Conservation (phyloP, 2,113 vertebrate species). For the Nannobrachium achirus region DNA sequence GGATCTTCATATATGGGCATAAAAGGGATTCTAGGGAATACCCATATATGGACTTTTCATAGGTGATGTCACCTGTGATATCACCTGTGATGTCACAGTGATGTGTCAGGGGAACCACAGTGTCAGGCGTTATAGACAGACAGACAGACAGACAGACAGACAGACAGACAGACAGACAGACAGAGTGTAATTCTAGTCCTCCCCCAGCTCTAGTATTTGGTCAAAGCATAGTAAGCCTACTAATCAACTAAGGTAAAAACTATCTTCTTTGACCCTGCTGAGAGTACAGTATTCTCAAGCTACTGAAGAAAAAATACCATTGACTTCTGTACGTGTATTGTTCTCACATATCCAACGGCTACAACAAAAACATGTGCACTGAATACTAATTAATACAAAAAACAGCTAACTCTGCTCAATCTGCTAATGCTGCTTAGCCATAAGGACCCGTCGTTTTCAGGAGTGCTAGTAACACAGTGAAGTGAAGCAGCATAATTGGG, state of each 20-base stretch:
- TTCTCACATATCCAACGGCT: slow-evolving; percentile 4
- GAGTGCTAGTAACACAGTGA: slow-evolving; percentile 22
- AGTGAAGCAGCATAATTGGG: slow-evolving; percentile 59
- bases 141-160: no score
- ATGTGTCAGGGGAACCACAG: no score
- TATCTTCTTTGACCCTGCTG: slow-evolving; percentile 18
- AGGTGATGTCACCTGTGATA: no score
- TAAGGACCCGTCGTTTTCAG: slow-evolving; percentile 38
- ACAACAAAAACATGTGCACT: slow-evolving; percentile 24
- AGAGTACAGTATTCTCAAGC: slow-evolving; percentile 3
- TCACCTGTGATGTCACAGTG: no score
- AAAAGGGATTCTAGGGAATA: no score
- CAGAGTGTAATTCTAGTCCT: neutral
- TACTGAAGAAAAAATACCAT: slow-evolving; percentile 4
- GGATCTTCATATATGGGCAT: no score
- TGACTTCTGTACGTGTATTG: neutral
- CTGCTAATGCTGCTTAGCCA: slow-evolving; percentile 19
- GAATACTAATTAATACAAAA: slow-evolving; percentile 7
- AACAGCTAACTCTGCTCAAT: slow-evolving; percentile 32
- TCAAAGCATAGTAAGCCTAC: no score
- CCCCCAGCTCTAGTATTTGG: slow-evolving; percentile 17
- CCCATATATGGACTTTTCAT: no score
- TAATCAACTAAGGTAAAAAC: slow-evolving; percentile 19
- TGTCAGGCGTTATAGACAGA: no score
- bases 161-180: no score